Evolutionary conservation across 92 coral and sea anemone species (phyloP), one percentile per base, ranked within the genome.

Genomic region (Siderastrea radians): DNA sequence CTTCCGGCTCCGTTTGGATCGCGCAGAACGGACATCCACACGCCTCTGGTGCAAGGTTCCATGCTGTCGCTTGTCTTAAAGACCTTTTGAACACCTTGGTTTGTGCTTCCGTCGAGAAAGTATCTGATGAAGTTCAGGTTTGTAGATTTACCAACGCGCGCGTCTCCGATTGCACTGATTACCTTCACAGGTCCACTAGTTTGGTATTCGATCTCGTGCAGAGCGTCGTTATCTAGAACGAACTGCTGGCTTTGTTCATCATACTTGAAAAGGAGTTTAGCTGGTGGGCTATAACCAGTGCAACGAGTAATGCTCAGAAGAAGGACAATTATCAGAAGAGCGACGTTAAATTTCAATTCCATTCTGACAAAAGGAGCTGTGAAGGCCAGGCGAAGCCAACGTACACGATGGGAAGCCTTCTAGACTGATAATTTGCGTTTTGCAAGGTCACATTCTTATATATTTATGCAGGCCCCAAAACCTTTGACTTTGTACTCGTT

Each of bases 61-160:
- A 86, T 26, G 15, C 75, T 67, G 49, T 90, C 87, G 79, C 95
- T 93, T 46, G 95, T 93, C 3, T 90, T 90, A 44, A 93, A 90
- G 5, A 88, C 92, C 49, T 86, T 76, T 87, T 90, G 82, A 50
- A 82, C 66, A 17, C 53, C 14, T 26, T 63, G 53, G 60, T 81
- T 57, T 19, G 67, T 60, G 2, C 83, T 67, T 72, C 74, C 86
- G 12, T 72, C 89, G 47, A 86, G 83, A 69, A 84, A 90, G 68
- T 93, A 84, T 46, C 82, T 84, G 43, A 91, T 53, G 49, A 91
- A 71, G 78, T 94, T 94, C 82, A 94, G 68, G 72, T 94, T 89
- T 45, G 96, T 94, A 15, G 96, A 94, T 75, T 94, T 94, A 6
- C 96, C 96, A 7, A 94, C 93, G 49, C 96, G 90, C 7, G 96